Evolutionary conservation across 2,797 vertebrate genomes (phyloP), one percentile per base, ranked within the genome.

Genomic region (Acanthis flammea): DNA sequence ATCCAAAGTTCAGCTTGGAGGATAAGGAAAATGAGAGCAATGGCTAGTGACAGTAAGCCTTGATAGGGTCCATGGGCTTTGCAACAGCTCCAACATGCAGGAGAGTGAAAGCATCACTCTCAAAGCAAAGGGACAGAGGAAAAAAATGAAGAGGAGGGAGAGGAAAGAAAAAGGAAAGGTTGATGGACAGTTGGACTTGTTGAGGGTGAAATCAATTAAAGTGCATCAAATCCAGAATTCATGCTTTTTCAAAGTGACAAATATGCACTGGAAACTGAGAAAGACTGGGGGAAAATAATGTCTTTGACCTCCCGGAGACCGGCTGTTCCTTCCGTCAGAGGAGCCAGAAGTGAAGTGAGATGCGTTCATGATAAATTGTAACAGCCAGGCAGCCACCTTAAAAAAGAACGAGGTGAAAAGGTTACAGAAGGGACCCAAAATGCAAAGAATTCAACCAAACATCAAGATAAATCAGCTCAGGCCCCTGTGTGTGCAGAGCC

Each of bases 141-240:
- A 86, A 66, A 76, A 84, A 88, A 92, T 3, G 39, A 55, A 88
- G 63, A 80, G 55, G 37, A 62, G 94, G 92, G 90, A 93, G 84
- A 94, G 92, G 91, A 86, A 96, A 76, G 95, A 86, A 92, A 91
- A 94, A 91, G 78, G 86, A 93, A 88, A 70, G 96, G 94, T 71
- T 97, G 98, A 98, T 97, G 97, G 98, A 98, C 98, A 98, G 97
- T 98, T 97, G 95, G 97, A 98, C 97, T 98, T 97, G 98, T 97
- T 85, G 97, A 98, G 98, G 98, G 98, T 98, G 98, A 98, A 99
- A 99, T 99, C 99, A 99, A 99, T 99, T 98, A 99, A 98, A 98
- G 97, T 98, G 98, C 98, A 99, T 99, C 98, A 98, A 99, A 99
- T 99, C 98, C 98, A 98, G 98, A 98, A 98, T 98, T 99, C 98